These are phyloP conservation scores for Chaetura pelagica DNA, from an alignment of 2,113 vertebrate genomes.

Conservation along the genomic window DNA sequence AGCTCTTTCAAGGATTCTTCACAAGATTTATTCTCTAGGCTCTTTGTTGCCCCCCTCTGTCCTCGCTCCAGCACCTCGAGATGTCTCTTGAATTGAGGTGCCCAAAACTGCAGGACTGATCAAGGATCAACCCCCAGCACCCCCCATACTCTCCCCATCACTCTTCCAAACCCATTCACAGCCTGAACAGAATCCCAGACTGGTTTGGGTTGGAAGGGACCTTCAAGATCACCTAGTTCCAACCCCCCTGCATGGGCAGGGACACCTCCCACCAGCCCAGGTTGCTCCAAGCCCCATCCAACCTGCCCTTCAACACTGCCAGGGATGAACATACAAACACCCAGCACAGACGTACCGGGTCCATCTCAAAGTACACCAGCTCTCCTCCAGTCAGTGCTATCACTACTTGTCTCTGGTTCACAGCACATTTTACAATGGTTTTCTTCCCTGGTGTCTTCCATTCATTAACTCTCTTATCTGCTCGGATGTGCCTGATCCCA, in stretches of 20 bases:
- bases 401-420: conserved; percentile 98
- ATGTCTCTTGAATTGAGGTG: no score
- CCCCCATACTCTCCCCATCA: not conserved
- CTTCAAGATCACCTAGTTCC: no score
- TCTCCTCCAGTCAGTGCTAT: conserved; percentile 97
- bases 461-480: conserved; percentile 98
- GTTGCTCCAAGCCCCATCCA: no score
- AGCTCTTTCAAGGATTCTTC: no score
- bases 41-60: no score
- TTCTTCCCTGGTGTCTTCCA: conserved; percentile 99
- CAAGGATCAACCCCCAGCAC: not conserved
- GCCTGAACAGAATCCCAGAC: not conserved
- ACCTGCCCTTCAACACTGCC: no score
- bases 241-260: no score
- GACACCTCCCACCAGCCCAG: no score
- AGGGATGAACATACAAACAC: no score
- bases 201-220: no score
- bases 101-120: not conserved
- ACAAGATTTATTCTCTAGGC: no score
- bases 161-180: not conserved
- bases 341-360: conserved; percentile 83
- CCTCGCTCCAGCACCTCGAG: no score
- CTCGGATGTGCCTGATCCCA: conserved; percentile 95
- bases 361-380: conserved; percentile 99
- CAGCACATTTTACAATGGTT: conserved; percentile 95